Percentiles rank a stretch among this genome's conserved stretches.
These are phyloP conservation scores for Clistopyga incitator DNA, from an alignment of 2,888 invertebrate species.

Conservation along the genomic window DNA sequence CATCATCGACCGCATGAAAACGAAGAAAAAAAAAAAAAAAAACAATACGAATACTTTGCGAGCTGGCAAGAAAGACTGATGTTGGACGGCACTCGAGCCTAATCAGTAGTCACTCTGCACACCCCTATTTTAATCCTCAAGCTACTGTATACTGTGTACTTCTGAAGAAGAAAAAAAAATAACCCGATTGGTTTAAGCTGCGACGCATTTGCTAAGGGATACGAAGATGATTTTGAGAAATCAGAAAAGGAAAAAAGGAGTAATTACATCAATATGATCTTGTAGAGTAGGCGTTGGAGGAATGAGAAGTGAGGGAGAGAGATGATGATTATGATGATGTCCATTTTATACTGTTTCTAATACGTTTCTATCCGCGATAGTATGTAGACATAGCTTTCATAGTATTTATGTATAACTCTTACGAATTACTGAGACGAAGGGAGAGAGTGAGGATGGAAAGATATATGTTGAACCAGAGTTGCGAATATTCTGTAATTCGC, in stretches of 20 bases:
- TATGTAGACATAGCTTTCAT: slow-evolving; percentile 79
- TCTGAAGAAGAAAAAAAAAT: slow-evolving; percentile 64
- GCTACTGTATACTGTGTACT: slow-evolving; percentile 72
- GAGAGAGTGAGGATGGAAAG: slow-evolving; percentile 16
- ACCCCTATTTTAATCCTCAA: slow-evolving; percentile 62
- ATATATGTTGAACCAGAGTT: slow-evolving; percentile 29
- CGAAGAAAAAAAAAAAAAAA: slow-evolving; percentile 41
- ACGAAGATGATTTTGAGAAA: slow-evolving; percentile 28
- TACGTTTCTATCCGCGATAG: slow-evolving; percentile 81
- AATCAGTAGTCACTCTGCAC: slow-evolving; percentile 73
- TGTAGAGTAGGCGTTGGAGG: slow-evolving; percentile 46
- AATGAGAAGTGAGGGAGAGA: slow-evolving; percentile 61
- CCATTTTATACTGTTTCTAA: slow-evolving; percentile 84
- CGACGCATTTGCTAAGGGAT: slow-evolving; percentile 63
- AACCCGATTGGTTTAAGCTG: slow-evolving; percentile 50
- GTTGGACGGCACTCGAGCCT: slow-evolving; percentile 75
- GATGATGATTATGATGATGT: slow-evolving; percentile 71
- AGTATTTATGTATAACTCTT: slow-evolving; percentile 80
- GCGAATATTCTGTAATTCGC: slow-evolving; percentile 32
- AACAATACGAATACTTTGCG: slow-evolving; percentile 57
- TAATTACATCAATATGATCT: slow-evolving; percentile 47
- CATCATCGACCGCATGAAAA: slow-evolving; percentile 62
- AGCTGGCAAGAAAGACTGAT: slow-evolving; percentile 79
- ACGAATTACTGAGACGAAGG: slow-evolving; percentile 30
- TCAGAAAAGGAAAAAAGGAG: slow-evolving; percentile 57